A percentile compares a stretch with the other conserved stretches of the same genome.
These are phyloP conservation scores for Chaetorhynchus papuensis DNA, from an alignment of 2,113 vertebrate species.

Conservation along the genomic window DNA sequence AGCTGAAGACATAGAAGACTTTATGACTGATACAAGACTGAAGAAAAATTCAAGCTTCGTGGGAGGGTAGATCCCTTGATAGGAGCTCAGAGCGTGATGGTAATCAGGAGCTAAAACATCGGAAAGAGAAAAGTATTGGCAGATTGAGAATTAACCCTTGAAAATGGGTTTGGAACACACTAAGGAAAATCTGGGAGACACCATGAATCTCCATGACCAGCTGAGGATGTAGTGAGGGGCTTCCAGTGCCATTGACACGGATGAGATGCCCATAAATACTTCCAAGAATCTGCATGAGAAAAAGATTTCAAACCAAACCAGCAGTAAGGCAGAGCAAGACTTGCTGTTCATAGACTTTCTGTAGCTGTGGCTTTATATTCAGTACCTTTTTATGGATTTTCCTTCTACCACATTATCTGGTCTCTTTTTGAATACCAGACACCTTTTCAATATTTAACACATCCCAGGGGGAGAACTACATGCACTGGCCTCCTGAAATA, in stretches of 20 bases:
- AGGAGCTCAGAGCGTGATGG: neutral
- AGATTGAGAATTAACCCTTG: neutral
- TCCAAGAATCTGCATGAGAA: neutral
- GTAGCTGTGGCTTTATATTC: neutral
- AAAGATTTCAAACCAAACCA: neutral
- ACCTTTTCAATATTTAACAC: neutral
- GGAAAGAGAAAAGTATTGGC: neutral
- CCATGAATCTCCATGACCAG: neutral
- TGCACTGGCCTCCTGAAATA: neutral
- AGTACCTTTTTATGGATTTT: neutral
- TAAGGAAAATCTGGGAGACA: neutral
- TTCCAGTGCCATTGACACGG: neutral
- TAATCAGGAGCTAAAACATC: neutral
- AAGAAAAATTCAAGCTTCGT: neutral
- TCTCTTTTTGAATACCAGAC: neutral
- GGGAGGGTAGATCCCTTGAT: neutral
- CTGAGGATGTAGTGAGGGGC: neutral
- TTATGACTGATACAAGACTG: neutral
- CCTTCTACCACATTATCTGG: neutral
- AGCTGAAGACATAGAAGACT: neutral
- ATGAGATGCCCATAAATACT: neutral
- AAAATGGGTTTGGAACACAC: neutral
- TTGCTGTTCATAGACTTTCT: neutral
- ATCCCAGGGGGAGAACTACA: accelerated
- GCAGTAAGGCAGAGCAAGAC: neutral